A percentile compares a stretch with the other conserved stretches of the same genome.
These are phyloP conservation scores for Eulemur coronatus DNA, from an alignment of 2,797 vertebrate genomes.

Conservation along the genomic window DNA sequence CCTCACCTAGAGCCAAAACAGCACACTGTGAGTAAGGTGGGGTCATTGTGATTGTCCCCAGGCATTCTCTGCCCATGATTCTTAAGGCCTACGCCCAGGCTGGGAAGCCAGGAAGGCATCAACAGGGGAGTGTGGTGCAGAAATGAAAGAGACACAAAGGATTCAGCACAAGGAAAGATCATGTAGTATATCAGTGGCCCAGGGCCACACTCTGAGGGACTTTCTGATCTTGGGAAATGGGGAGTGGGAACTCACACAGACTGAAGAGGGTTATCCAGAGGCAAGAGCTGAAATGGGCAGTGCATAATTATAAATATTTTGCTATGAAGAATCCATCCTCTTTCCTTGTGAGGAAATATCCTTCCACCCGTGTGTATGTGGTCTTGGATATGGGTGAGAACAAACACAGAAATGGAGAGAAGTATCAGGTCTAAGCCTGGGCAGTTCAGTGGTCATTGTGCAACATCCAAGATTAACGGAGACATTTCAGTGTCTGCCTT, in stretches of 20 bases:
- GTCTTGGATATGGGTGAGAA: background rate
- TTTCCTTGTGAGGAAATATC: background rate
- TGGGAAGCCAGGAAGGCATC: background rate
- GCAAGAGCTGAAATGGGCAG: background rate
- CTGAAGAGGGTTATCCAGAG: background rate
- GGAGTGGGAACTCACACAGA: background rate
- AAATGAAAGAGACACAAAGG: background rate
- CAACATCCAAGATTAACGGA: background rate
- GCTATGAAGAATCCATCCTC: background rate
- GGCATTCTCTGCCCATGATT: background rate
- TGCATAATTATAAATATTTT: background rate
- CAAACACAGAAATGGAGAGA: background rate
- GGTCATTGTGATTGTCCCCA: background rate
- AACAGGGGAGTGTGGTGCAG: fast-evolving
- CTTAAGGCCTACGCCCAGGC: background rate
- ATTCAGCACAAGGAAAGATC: background rate
- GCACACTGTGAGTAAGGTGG: background rate
- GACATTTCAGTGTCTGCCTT: background rate
- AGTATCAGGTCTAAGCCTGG: background rate
- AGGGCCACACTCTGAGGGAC: background rate
- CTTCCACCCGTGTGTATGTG: background rate
- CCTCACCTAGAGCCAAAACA: background rate
- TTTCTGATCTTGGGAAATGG: background rate
- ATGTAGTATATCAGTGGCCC: background rate
- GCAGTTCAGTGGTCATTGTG: background rate